A percentile compares a stretch with the other conserved stretches of the same genome.
Evolutionary conservation across 1,140 invertebrate genomes (phyloP).

Genomic region (Atta texana): DNA sequence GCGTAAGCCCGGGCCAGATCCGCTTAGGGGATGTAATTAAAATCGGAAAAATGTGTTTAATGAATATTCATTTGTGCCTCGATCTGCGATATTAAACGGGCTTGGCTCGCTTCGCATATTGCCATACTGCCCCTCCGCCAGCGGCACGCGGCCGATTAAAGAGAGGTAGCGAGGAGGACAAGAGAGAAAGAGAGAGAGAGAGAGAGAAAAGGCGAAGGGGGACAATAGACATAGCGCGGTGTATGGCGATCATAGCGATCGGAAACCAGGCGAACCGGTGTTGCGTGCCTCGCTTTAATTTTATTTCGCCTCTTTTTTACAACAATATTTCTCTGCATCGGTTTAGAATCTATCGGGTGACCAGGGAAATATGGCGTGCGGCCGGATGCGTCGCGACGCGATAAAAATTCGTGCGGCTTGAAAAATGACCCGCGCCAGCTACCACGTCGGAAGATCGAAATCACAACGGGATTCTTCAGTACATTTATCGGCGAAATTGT

Average conservation of each 20-base stretch:
- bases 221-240: constrained; percentile 38
- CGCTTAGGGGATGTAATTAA: constrained; percentile 86
- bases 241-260: constrained; percentile 59
- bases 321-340: constrained; percentile 64
- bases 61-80: constrained; percentile 83
- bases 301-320: constrained; percentile 54
- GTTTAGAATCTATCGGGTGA: constrained; percentile 71
- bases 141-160: constrained; percentile 75
- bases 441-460: constrained; percentile 54
- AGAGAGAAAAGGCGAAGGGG: constrained; percentile 18
- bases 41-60: constrained; percentile 84
- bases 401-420: constrained; percentile 74
- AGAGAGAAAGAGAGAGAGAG: constrained; percentile 11
- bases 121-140: constrained; percentile 64
- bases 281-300: constrained; percentile 45
- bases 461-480: constrained; percentile 13
- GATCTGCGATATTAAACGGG: constrained; percentile 81
- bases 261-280: constrained; percentile 63
- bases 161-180: constrained; percentile 45
- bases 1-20: constrained; percentile 80
- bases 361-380: constrained; percentile 68
- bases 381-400: constrained; percentile 68
- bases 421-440: constrained; percentile 65
- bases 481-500: constrained; percentile 59
- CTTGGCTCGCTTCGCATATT: constrained; percentile 76